Evolutionary conservation across 1,140 invertebrate species (phyloP).

Genomic region (Sitophilus oryzae): DNA sequence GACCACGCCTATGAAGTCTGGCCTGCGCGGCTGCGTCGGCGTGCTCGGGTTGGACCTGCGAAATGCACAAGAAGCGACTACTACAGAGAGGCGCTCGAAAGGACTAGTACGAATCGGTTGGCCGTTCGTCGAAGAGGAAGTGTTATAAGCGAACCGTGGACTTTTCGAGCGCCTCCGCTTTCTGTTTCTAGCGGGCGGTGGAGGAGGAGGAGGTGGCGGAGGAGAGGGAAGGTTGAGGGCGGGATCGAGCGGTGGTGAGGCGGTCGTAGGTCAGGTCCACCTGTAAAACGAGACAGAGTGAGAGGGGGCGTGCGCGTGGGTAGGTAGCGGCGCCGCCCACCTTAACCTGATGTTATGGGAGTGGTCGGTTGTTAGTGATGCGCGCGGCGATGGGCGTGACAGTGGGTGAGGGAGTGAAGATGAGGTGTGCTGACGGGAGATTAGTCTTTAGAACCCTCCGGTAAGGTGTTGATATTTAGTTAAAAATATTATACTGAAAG

Average conservation of each 20-base stretch:
- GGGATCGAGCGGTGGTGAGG: slow-evolving; percentile 20
- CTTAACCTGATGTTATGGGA: neutral
- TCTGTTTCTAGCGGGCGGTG: slow-evolving; percentile 18
- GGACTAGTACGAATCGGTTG: neutral
- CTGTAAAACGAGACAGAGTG: slow-evolving; percentile 23
- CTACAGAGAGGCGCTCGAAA: slow-evolving; percentile 33
- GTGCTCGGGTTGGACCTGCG: slow-evolving; percentile 82
- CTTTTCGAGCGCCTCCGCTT: slow-evolving; percentile 22
- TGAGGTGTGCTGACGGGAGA: slow-evolving; percentile 2
- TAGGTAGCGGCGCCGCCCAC: neutral
- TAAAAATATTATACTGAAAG: no score
- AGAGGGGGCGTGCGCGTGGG: neutral
- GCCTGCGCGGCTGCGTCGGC: slow-evolving; percentile 76
- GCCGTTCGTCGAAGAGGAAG: no score
- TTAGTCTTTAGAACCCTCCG: slow-evolving; percentile 12
- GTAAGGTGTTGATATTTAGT: no score
- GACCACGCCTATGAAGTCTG: slow-evolving; percentile 75
- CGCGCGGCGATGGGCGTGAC: no score
- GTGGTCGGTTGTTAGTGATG: neutral
- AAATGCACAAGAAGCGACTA: slow-evolving; percentile 39
- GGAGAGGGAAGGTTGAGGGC: no score
- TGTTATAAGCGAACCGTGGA: no score
- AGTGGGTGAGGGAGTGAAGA: neutral
- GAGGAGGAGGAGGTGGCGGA: slow-evolving; percentile 10
- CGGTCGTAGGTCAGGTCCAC: slow-evolving; percentile 26